These are phyloP conservation scores for Arctopsyche grandis DNA, from an alignment of 1,140 invertebrate species.

Conservation along the genomic window DNA sequence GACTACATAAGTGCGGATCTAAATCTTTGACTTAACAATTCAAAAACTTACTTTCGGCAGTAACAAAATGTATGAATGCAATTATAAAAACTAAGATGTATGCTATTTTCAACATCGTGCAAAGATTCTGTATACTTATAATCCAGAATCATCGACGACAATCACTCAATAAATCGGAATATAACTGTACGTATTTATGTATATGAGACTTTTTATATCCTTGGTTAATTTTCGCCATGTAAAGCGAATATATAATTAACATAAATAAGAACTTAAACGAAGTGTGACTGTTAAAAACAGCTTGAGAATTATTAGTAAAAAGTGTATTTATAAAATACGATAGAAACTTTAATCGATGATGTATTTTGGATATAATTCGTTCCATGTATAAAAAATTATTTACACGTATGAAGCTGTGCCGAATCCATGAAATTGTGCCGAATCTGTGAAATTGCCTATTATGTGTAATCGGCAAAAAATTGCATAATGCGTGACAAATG, in stretches of 20 bases:
- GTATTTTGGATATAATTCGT: too few relatives aligned
- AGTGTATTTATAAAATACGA: too few relatives aligned
- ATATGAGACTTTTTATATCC: background rate
- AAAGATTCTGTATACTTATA: background rate
- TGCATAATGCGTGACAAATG: too few relatives aligned
- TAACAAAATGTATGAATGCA: background rate
- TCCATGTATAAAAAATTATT: too few relatives aligned
- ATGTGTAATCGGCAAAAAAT: too few relatives aligned
- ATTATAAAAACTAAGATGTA: background rate
- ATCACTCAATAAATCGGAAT: background rate
- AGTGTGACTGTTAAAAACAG: background rate
- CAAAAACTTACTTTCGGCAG: background rate
- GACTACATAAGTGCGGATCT: slow-evolving; percentile 76
- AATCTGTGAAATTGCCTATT: too few relatives aligned
- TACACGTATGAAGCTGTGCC: too few relatives aligned
- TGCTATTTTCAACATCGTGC: too few relatives aligned
- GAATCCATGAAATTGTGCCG: too few relatives aligned
- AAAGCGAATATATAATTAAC: background rate
- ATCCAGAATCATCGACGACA: background rate
- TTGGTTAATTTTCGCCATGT: background rate
- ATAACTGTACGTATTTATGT: background rate
- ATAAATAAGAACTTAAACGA: background rate
- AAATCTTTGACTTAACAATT: slow-evolving; percentile 74
- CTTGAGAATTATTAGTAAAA: too few relatives aligned
- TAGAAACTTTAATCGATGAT: too few relatives aligned